Evolutionary conservation across 2,797 vertebrate species (phyloP).

Genomic region (Acrocephalus scirpaceus): DNA sequence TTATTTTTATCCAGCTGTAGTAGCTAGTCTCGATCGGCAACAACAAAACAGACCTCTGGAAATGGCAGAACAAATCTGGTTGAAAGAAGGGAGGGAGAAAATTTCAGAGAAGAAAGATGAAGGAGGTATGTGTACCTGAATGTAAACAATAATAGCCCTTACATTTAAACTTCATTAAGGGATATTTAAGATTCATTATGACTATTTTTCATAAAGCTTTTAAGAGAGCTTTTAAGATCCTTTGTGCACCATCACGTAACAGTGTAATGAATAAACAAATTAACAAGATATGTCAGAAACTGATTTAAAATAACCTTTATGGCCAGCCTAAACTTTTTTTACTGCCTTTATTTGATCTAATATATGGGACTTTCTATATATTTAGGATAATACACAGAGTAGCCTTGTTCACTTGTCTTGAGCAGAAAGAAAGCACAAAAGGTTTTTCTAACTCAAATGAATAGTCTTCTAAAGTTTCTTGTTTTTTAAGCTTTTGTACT

Average conservation of each 20-base stretch:
- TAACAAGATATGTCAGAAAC: neutral
- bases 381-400: neutral
- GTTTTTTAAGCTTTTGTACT: slow-evolving; percentile 27
- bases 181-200: neutral
- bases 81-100: neutral
- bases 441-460: neutral
- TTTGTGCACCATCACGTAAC: neutral
- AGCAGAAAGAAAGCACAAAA: neutral
- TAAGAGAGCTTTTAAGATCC: neutral
- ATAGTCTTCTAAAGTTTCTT: slow-evolving; percentile 40
- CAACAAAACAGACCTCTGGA: neutral
- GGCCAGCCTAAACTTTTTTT: neutral
- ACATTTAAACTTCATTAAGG: neutral
- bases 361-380: neutral
- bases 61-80: neutral
- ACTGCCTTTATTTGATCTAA: neutral
- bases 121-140: neutral
- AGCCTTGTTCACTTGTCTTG: neutral
- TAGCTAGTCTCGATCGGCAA: neutral
- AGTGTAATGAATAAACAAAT: neutral
- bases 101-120: neutral
- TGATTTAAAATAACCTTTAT: neutral
- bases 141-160: neutral
- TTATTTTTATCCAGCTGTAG: neutral
- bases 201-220: neutral